These are phyloP conservation scores for Parauchenoglanis punctatus DNA, from an alignment of 2,797 vertebrate genomes.

Conservation along the genomic window DNA sequence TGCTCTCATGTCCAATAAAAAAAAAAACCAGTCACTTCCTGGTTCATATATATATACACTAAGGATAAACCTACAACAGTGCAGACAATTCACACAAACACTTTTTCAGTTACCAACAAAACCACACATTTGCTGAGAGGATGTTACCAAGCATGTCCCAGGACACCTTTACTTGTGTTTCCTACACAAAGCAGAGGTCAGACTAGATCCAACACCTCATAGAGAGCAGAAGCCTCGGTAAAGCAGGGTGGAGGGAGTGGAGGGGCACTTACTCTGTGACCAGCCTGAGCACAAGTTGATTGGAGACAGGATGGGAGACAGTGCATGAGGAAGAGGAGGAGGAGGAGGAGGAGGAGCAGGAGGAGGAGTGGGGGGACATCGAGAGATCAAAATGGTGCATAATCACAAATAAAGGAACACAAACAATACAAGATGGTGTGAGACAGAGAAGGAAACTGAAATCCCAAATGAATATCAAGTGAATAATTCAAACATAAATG, in stretches of 20 bases:
- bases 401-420: slow-evolving; percentile 77
- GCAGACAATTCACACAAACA: not conserved
- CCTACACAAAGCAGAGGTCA: slow-evolving; percentile 29
- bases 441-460: slow-evolving; percentile 74
- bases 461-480: slow-evolving; percentile 68
- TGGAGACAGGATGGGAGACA: slow-evolving; percentile 79
- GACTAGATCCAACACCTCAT: slow-evolving; percentile 38
- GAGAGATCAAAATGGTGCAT: slow-evolving; percentile 73
- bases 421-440: slow-evolving; percentile 64
- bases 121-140: slow-evolving; percentile 7
- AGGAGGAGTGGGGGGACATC: slow-evolving; percentile 66
- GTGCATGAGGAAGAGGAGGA: slow-evolving; percentile 73
- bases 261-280: slow-evolving; percentile 98
- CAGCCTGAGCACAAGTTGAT: slow-evolving; percentile 91
- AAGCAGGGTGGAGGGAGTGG: slow-evolving; percentile 66
- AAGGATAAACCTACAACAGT: slow-evolving; percentile 2
- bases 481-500: slow-evolving; percentile 57
- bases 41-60: not conserved
- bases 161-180: slow-evolving; percentile 26
- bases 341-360: slow-evolving; percentile 79
- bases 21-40: not conserved
- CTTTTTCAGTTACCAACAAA: not conserved
- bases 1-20: not conserved
- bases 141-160: slow-evolving; percentile 19
- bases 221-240: slow-evolving; percentile 61